Evolutionary conservation across 2,797 vertebrate species (phyloP).

Genomic region (Sebastes oblongus): DNA sequence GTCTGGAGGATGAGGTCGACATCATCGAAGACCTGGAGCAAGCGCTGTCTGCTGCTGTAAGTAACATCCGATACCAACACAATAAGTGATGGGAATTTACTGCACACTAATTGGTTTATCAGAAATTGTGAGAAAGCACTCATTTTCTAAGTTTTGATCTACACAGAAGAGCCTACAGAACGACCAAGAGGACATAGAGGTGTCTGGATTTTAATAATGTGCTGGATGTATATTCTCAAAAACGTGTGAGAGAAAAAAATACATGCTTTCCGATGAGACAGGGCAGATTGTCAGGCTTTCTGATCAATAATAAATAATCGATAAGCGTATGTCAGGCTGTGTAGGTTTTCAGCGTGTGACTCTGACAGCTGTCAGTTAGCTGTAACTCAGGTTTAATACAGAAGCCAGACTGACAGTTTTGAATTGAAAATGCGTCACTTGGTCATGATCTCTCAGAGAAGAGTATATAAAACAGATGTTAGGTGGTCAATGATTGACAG

Average conservation of each 20-base stretch:
- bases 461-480: not conserved
- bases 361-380: not conserved
- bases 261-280: not conserved
- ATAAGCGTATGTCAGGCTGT: not conserved
- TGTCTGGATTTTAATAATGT: not conserved
- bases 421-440: not conserved
- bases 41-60: constrained; percentile 88
- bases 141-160: not conserved
- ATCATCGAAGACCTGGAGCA: constrained; percentile 88
- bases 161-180: not conserved
- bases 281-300: not conserved
- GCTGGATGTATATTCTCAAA: not conserved
- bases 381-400: not conserved
- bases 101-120: not conserved
- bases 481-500: not conserved
- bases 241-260: not conserved
- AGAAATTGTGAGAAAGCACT: not conserved
- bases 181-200: not conserved
- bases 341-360: not conserved
- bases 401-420: not conserved
- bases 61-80: constrained; percentile 44
- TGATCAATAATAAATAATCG: not conserved
- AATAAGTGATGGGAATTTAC: not conserved
- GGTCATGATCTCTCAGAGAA: not conserved
- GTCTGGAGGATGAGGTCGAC: constrained; percentile 90